phyloP scores from a whole-genome alignment of 2,113 vertebrate genomes.

The Picathartes gymnocephalus region DNA sequence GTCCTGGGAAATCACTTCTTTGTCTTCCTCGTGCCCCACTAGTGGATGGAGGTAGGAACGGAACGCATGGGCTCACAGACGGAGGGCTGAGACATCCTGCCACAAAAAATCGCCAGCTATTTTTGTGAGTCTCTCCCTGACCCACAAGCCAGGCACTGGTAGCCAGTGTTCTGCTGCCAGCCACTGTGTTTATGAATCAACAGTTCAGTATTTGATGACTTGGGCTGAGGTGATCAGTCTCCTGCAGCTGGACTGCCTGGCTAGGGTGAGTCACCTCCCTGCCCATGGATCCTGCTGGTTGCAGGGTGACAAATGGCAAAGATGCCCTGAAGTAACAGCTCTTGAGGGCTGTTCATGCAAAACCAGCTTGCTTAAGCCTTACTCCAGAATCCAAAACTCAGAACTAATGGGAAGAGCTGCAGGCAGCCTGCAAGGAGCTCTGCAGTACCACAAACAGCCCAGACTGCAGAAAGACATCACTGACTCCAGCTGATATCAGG shows the following conservation, averaged over 20 bases:
- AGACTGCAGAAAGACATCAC: background rate
- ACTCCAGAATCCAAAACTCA: background rate
- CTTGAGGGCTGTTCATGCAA: background rate
- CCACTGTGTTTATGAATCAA: background rate
- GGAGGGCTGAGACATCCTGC: background rate
- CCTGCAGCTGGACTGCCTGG: background rate
- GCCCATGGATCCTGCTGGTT: background rate
- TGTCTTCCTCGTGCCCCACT: background rate
- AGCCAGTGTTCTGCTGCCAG: background rate
- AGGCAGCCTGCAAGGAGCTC: background rate
- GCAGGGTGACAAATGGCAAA: background rate
- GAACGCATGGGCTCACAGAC: background rate
- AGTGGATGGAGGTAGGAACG: background rate
- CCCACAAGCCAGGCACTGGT: background rate
- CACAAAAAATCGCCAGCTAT: background rate
- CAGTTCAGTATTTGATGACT: background rate
- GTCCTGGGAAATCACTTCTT: background rate
- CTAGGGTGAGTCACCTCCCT: background rate
- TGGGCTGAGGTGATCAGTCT: background rate
- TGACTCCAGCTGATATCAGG: background rate
- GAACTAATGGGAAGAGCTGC: background rate
- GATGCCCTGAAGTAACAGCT: background rate
- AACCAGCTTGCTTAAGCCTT: background rate
- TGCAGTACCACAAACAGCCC: background rate
- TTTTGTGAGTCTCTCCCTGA: background rate